Base-by-base conservation (phyloP, 2,113 vertebrate genomes). In the Nothoprocta pentlandii region DNA sequence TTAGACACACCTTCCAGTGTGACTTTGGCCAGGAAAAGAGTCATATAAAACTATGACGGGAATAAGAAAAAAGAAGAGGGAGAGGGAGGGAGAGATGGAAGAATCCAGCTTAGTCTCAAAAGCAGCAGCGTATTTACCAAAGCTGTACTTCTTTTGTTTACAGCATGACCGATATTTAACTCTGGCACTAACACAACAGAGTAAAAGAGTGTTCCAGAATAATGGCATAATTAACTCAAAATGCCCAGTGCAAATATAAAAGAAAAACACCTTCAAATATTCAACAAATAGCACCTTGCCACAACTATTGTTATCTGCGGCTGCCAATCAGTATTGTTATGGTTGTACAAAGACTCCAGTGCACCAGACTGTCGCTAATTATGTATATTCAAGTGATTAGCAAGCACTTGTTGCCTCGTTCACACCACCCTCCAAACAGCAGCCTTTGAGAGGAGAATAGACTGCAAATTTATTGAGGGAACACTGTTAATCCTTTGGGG, bases 401-500 rank as follows among this genome's bases (percentile, higher is more conserved):
- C 97, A 95, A 97, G 98, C 97, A 98, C 97, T 98, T 98, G 98
- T 98, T 98, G 98, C 97, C 97, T 98, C 82, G 95, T 98, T 98
- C 97, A 98, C 98, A 98, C 97, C 96, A 97, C 96, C 97, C 96
- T 97, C 97, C 95, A 94, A 97, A 98, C 97, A 98, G 97, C 98
- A 98, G 98, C 97, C 97, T 98, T 93, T 97, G 97, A 98, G 97
- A 97, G 95, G 97, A 98, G 98, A 98, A 98, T 97, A 98, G 97
- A 97, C 97, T 98, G 98, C 97, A 98, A 98, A 98, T 98, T 96
- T 97, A 98, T 97, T 97, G 97, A 98, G 97, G 98, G 97, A 97
- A 98, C 97, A 98, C 98, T 98, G 97, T 98, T 98, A 98, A 98
- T 98, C 98, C 97, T 98, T 98, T 97, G 96, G 98, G 98, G 97